Conservation (phyloP, 2,113 vertebrate genomes). For the Harpagus bidentatus region DNA sequence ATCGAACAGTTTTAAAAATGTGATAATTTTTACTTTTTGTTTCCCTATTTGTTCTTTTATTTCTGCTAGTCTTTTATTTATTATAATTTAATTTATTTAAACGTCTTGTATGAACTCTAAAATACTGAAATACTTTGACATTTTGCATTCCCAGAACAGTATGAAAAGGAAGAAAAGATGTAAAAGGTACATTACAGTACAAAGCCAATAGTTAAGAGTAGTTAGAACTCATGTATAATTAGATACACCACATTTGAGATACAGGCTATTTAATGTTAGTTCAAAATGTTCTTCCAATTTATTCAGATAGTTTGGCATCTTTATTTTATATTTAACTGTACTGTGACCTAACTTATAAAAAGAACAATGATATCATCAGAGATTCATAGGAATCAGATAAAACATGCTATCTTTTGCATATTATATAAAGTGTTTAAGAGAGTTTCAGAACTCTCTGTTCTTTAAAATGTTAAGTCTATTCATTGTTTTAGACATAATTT, state of each 20-base stretch:
- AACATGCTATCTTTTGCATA: not conserved
- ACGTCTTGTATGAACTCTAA: not conserved
- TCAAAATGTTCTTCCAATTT: not conserved
- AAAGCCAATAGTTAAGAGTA: not conserved
- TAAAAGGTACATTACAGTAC: not conserved
- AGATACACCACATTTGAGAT: not conserved
- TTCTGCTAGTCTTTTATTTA: not conserved
- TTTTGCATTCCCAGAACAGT: not conserved
- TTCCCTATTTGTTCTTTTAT: not conserved
- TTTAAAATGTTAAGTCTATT: not conserved
- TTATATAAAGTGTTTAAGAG: not conserved
- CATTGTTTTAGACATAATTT: not conserved
- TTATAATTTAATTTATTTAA: not conserved
- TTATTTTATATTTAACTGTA: not conserved
- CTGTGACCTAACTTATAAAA: not conserved
- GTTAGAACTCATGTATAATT: not conserved
- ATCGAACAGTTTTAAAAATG: not conserved
- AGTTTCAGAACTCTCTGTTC: not conserved
- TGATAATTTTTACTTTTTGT: not conserved
- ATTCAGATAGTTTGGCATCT: not conserved
- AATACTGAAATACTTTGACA: not conserved
- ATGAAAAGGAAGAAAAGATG: not conserved
- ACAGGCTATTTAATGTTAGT: not conserved
- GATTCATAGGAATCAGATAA: not conserved
- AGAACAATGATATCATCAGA: not conserved